Evolutionary conservation across 2,797 vertebrate genomes (phyloP).

Genomic region (Scolopax rusticola): DNA sequence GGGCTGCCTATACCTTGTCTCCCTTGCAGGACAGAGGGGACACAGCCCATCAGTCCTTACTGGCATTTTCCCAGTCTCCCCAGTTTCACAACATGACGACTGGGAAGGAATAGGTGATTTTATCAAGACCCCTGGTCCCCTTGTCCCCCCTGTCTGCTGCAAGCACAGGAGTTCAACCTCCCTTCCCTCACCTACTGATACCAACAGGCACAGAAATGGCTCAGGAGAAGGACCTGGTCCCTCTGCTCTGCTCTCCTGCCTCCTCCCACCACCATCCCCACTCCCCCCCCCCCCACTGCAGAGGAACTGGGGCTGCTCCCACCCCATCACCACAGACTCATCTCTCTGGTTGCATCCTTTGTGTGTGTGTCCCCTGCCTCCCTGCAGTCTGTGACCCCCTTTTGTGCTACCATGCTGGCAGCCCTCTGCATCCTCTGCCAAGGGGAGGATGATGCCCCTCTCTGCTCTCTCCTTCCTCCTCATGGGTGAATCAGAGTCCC

Average conservation of each 20-base stretch:
- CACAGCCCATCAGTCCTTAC: background rate
- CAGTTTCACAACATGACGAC: background rate
- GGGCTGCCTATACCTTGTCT: background rate
- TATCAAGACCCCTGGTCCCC: accelerated
- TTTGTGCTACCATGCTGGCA: accelerated
- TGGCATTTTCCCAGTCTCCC: background rate
- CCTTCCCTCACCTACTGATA: background rate
- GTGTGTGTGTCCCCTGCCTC: no score
- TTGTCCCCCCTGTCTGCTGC: accelerated
- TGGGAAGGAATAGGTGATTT: background rate
- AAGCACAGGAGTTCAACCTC: background rate
- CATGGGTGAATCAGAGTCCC: background rate
- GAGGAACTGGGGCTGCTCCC: background rate
- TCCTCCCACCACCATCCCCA: background rate
- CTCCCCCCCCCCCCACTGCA: background rate
- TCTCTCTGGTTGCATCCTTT: background rate
- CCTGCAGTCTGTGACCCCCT: background rate
- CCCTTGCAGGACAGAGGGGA: background rate
- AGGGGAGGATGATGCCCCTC: background rate
- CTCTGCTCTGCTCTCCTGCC: background rate
- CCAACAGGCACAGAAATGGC: accelerated
- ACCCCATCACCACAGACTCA: background rate
- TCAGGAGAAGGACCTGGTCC: background rate
- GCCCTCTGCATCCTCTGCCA: accelerated
- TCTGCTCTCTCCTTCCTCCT: background rate